Evolutionary conservation across 2,113 vertebrate genomes (phyloP).

Genomic region (Dermatemys mawii): DNA sequence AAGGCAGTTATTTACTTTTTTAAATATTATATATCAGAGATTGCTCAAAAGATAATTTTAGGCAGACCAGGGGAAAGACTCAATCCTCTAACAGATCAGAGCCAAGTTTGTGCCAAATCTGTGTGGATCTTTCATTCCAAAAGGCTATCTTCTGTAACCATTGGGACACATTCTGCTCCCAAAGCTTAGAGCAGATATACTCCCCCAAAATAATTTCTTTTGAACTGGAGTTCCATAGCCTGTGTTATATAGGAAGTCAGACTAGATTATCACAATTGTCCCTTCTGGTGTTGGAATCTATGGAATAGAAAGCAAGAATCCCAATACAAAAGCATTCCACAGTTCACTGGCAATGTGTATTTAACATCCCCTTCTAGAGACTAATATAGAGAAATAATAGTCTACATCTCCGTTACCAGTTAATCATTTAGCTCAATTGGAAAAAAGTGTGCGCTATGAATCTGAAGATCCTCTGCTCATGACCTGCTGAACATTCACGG

Average conservation of each 20-base stretch:
- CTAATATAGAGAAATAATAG: rapidly evolving
- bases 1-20: too few species aligned
- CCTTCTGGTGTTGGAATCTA: too few species aligned
- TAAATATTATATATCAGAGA: too few species aligned
- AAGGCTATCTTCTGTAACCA: background rate
- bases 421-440: too few species aligned
- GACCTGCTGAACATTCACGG: too few species aligned
- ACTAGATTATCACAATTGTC: too few species aligned
- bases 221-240: too few species aligned
- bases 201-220: too few species aligned
- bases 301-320: background rate
- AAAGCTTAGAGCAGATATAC: background rate
- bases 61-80: background rate
- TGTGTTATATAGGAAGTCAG: too few species aligned
- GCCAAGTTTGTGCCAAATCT: background rate
- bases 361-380: background rate
- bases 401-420: background rate
- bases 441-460: too few species aligned
- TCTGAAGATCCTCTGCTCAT: too few species aligned
- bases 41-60: background rate
- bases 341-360: background rate
- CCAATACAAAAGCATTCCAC: background rate
- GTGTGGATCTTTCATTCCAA: too few species aligned
- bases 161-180: background rate
- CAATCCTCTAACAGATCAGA: background rate